Conservation (phyloP, 30 jellyfish, hydroid and myxozoan genomes). For the Chrysaora quinquecirrha region DNA sequence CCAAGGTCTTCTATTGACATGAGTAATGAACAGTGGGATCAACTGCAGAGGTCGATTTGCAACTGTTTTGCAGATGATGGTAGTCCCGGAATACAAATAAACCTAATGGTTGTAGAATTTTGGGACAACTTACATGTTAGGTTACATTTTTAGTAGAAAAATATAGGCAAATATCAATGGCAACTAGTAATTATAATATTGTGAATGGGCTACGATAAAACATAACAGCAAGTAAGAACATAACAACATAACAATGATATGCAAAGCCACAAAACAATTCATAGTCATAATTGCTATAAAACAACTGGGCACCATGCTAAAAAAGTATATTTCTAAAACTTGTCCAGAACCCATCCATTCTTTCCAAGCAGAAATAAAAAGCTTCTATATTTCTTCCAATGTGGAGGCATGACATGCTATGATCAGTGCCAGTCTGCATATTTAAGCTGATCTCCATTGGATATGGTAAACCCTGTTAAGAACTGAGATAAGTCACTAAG, state of each 20-base stretch:
- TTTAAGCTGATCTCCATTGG: conserved; percentile 9
- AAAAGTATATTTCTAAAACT: no score
- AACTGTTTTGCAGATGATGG: conserved; percentile 5
- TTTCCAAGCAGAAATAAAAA: conserved; percentile 11
- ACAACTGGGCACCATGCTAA: no score
- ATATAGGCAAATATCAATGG: no score
- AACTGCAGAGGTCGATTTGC: not conserved
- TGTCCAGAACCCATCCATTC: conserved; percentile 16
- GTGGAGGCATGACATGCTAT: conserved; percentile 7
- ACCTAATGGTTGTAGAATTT: not conserved
- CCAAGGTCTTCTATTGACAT: not conserved
- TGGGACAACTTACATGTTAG: not conserved
- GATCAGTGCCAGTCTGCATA: conserved; percentile 6
- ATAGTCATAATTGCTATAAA: no score
- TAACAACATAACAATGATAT: no score
- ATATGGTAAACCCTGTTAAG: conserved; percentile 9
- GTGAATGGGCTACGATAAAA: no score
- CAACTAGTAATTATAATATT: no score
- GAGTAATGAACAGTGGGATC: not conserved
- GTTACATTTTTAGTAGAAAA: no score
- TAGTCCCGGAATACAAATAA: not conserved
- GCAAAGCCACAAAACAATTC: no score
- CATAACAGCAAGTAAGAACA: no score
- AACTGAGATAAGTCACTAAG: not conserved
- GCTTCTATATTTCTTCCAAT: conserved; percentile 13